Conservation (phyloP, 2,797 vertebrate species). For the Myotis myotis region DNA sequence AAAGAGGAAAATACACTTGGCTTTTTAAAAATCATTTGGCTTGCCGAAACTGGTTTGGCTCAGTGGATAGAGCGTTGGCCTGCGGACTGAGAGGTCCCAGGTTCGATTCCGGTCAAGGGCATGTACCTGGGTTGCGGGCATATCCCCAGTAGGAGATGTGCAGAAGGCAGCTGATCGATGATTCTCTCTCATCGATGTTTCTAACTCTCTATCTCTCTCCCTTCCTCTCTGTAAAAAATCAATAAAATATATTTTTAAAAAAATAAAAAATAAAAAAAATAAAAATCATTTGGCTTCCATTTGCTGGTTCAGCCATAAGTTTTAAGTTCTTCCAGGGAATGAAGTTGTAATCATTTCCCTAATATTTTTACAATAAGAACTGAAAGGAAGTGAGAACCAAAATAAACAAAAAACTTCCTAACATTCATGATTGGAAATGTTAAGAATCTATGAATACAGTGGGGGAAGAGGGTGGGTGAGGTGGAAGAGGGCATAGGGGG, state of each 20-base stretch:
- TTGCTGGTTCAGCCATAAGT: neutral
- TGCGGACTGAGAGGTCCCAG: too few relatives aligned
- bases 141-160: too few relatives aligned
- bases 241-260: too few relatives aligned
- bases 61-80: too few relatives aligned
- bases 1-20: neutral
- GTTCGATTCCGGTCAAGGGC: too few relatives aligned
- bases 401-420: neutral
- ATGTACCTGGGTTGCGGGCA: too few relatives aligned
- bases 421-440: neutral
- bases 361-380: neutral
- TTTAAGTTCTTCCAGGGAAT: constrained; percentile 12
- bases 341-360: constrained; percentile 12
- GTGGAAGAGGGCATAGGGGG: neutral
- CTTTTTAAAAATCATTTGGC: neutral
- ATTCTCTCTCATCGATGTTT: too few relatives aligned
- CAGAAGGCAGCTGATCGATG: too few relatives aligned
- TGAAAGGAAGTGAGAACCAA: neutral
- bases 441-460: neutral
- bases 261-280: too few relatives aligned
- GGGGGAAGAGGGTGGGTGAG: neutral
- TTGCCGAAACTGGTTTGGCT: too few relatives aligned
- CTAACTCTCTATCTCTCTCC: too few relatives aligned
- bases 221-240: too few relatives aligned
- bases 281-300: neutral